Evolutionary conservation across 2,797 vertebrate species (phyloP), one percentile per base, ranked within the genome.

Genomic region (Lophotriccus pileatus): DNA sequence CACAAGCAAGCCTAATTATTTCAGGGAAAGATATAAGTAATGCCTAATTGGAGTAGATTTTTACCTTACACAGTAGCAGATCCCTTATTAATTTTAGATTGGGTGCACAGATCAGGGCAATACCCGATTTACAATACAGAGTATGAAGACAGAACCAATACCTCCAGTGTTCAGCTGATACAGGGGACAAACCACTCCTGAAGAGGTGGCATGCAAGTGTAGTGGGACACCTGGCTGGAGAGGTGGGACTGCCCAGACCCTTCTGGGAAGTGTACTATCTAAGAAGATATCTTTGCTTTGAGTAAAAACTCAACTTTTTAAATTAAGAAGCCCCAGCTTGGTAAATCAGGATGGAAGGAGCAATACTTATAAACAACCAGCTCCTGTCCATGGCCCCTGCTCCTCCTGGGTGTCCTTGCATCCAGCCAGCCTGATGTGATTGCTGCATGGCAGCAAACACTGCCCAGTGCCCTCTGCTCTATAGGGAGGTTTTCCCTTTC

Each of bases 181-280:
- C 8, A 47, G 25, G 24, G 30, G 12, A 37, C 19, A 32, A 69
- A 34, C 19, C 43, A 27, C 5, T 41, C 10, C 49, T 78, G 62
- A 49, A 58, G 43, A 49, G 8, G 20, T 49, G 32, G 1, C 22
- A 37, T 3, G 0, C 22, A 19, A 32, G 28, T 21, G 3, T n/a
- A 23, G 58, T 14, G 12, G 34, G 32, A 56, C n/a, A 34, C 12
- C 46, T 68, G 28, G 5, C 39, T 41, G 37, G 49, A 89, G 28
- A 64, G 17, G 32, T 59, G 9, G 37, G 52, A 66, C 24, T 46
- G 39, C 47, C 27, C 32, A 67, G 16, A 34, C 3, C 10, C 17
- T 60, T 64, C 28, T 0, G 1, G n/a, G 19, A 53, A 79, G 34
- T 4, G 4, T n/a, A 36, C 34, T 32, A 28, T 9, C 14, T 10